Percentiles rank a stretch among this genome's conserved stretches.
Conservation (phyloP, 2,113 vertebrate species). For the Rana temporaria region DNA sequence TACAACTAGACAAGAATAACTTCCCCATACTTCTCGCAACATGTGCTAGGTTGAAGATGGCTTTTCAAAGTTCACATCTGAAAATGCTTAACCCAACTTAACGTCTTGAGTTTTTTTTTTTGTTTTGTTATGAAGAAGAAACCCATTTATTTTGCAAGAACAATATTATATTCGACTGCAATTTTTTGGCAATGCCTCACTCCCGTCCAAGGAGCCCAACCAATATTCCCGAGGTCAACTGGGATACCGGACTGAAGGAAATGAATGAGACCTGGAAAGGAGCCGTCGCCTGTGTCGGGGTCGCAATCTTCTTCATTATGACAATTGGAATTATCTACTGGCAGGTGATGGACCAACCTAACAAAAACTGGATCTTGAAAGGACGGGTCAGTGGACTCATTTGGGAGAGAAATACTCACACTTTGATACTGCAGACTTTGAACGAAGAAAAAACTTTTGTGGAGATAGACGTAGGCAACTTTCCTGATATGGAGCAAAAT, state of each 20-base stretch:
- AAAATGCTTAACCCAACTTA: conserved; percentile 51
- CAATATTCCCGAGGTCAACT: conserved; percentile 79
- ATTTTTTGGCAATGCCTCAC: conserved; percentile 75
- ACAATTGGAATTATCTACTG: conserved; percentile 93
- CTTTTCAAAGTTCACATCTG: conserved; percentile 38
- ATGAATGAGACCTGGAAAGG: conserved; percentile 95
- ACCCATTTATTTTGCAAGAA: conserved; percentile 11
- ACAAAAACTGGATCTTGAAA: conserved; percentile 90
- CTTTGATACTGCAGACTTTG: conserved; percentile 82
- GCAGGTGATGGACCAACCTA: conserved; percentile 90
- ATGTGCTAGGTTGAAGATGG: conserved; percentile 50
- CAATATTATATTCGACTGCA: not conserved
- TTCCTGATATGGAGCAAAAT: conserved; percentile 78
- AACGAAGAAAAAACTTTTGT: conserved; percentile 76
- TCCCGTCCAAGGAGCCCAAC: conserved; percentile 79
- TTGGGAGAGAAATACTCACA: conserved; percentile 84
- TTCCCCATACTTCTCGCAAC: conserved; percentile 49
- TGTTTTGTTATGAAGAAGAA: conserved; percentile 25
- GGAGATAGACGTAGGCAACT: conserved; percentile 78
- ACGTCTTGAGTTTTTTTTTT: conserved; percentile 25
- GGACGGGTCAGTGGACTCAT: conserved; percentile 81
- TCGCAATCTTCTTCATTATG: conserved; percentile 89
- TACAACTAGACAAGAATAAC: conserved; percentile 55
- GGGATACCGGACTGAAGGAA: conserved; percentile 83
- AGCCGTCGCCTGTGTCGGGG: conserved; percentile 85